Evolutionary conservation across 1,140 invertebrate genomes (phyloP), one percentile per base, ranked within the genome.

Genomic region (Anagrus nilaparvatae): DNA sequence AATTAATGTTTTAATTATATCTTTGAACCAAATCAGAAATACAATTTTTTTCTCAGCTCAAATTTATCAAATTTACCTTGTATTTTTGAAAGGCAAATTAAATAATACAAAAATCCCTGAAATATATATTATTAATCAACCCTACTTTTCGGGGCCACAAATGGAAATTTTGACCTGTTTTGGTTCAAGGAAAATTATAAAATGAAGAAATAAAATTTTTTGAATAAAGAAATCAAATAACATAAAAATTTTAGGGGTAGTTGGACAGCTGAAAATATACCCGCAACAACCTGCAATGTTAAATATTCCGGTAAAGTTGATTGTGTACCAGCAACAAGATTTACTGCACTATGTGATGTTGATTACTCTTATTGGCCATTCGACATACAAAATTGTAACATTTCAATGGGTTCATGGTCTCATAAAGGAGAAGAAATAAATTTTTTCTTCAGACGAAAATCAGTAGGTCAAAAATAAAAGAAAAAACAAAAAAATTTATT

Each of bases 371-470:
- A 59, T 3, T 69, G 63, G 65, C 67, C 67, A 5, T 69, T 61
- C 24, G 67, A 68, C 24, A 55, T 46, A 16, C 65, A 67, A 38
- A 55, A 54, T 9, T 69, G 67, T 46, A 55, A 51, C 2, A 49
- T 69, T 8, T 53, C 45, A 21, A 56, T 68, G 30, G 59, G 56
- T 13, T 62, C 61, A 1, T 79, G 77, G 77, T 66, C 72, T 41
- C 69, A 78, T 38, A 69, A 63, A 1, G 72, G 71, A 0, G 73
- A 76, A 56, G 74, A 79, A 52, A 57, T 79, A 2, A 66, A 74
- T 46, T 69, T 74, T 23, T 61, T 62, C 27, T 43, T 65, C 4
- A 12, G 43, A 10, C 43, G 52, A 17, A 45, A 57, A 24, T 48
- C 44, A 13, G 62, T 63, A 54, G 36, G 34, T 31, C 28, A 14